Base-by-base conservation (phyloP, 2,888 invertebrate genomes). In the Chirona hameri region DNA sequence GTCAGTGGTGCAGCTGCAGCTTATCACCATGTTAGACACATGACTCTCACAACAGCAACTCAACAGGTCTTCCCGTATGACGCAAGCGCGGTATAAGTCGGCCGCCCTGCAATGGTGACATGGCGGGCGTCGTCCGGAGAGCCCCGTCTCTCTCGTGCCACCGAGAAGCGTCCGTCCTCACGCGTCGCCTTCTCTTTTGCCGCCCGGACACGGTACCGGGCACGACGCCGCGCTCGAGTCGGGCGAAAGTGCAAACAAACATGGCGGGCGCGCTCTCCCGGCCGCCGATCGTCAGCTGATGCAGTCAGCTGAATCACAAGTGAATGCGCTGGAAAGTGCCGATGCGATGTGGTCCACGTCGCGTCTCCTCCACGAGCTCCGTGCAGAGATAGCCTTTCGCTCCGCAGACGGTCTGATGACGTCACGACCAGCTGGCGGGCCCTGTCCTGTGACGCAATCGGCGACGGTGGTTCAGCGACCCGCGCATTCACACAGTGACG, bases 161-260 rank as follows among this genome's bases (percentile, higher is more conserved):
- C 52, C 65, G 65, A 27, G n/a, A 1, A 14, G 60, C 21, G 24
- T 7, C 60, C 18, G 60, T 18, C 24, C 1, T 52, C 52, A 12
- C 52, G 52, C 7, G 65, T n/a, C 12, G n/a, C 65, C 65, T 27
- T 65, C 65, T 65, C 65, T 65, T 27, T 27, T 9, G 10, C 65
- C n/a, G 60, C 4, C 10, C 65, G 27, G n/a, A n/a, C 65, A 18
- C 65, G 10, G 65, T 9, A n/a, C 10, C 65, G 65, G 52, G 52
- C 52, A 52, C 52, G 52, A 52, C 52, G 52, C 52, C 18, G 15
- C 18, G 52, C 18, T 4, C 60, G 60, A 24, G 7, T 7, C 65
- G 65, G 18, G 65, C 65, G 65, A 65, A 65, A 65, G 65, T 65
- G 65, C 65, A 65, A 65, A 27, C 65, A 65, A 65, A 65, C 65